Evolutionary conservation across 2,888 invertebrate genomes (phyloP).

Genomic region (Eledona agricola): DNA sequence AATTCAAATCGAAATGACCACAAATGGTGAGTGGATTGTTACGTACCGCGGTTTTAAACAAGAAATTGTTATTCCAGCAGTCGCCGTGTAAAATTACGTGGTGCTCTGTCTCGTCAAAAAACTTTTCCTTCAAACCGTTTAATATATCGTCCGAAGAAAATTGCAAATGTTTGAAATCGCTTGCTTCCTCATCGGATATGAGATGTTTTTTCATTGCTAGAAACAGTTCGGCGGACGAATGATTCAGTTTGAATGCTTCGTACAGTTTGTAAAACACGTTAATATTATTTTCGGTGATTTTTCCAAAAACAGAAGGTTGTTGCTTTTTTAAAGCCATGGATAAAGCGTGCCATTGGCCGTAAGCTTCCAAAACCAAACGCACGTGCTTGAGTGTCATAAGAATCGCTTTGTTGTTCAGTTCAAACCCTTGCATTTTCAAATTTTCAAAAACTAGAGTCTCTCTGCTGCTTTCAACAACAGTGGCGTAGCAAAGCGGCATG

Average conservation of each 20-base stretch:
- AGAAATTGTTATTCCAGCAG: constrained; percentile 37
- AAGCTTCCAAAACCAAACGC: constrained; percentile 43
- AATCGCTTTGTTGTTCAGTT: constrained; percentile 40
- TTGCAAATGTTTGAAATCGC: constrained; percentile 1
- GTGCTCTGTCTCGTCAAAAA: constrained; percentile 14
- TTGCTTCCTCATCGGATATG: constrained; percentile 3
- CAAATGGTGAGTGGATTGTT: no score
- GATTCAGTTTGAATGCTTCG: neutral
- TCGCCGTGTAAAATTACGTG: constrained; percentile 37
- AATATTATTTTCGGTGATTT: constrained; percentile 13
- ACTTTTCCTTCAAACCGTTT: constrained; percentile 8
- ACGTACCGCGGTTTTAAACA: constrained; percentile 37
- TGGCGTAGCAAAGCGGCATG: constrained; percentile 35
- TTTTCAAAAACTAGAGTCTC: constrained; percentile 48
- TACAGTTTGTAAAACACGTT: constrained; percentile 19
- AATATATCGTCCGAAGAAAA: constrained; percentile 1
- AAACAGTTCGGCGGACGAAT: neutral
- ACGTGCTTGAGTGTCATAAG: constrained; percentile 51
- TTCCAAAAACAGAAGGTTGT: constrained; percentile 17
- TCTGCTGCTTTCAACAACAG: constrained; percentile 8
- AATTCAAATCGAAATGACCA: constrained; percentile 15
- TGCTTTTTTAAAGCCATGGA: constrained; percentile 38
- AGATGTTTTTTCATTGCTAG: neutral
- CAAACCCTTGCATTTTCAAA: constrained; percentile 44
- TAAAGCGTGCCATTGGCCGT: constrained; percentile 33